These are phyloP conservation scores for Melitaea cinxia DNA, from an alignment of 1,140 invertebrate genomes.

Conservation along the genomic window DNA sequence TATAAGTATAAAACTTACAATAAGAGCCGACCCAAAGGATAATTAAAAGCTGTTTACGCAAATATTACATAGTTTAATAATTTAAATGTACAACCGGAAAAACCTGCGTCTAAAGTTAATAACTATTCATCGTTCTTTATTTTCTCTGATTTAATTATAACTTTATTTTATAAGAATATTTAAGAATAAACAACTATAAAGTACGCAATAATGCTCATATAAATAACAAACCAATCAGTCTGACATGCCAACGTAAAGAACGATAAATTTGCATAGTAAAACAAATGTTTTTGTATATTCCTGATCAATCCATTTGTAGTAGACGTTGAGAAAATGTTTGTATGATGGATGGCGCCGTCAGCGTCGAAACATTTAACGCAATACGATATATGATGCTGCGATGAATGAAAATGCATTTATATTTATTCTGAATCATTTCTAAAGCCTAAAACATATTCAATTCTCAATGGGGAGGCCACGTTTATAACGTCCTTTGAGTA, in stretches of 20 bases:
- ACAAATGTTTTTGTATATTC: conserved; percentile 49
- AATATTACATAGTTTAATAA: too few species aligned
- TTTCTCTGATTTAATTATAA: too few species aligned
- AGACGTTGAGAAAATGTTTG: conserved; percentile 47
- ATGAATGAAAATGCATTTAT: conserved; percentile 62
- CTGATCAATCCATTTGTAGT: conserved; percentile 54
- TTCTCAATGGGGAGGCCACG: neutral
- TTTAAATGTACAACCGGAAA: too few species aligned
- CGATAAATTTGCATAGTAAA: conserved; percentile 6
- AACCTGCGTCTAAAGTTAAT: too few species aligned
- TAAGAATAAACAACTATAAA: neutral
- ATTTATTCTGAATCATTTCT: conserved; percentile 31
- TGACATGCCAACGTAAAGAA: neutral
- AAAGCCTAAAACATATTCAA: neutral
- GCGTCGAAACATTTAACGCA: conserved; percentile 56
- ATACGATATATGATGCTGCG: conserved; percentile 51
- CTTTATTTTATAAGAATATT: too few species aligned
- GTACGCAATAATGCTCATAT: neutral
- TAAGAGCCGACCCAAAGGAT: too few species aligned
- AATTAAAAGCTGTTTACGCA: too few species aligned
- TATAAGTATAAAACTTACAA: too few species aligned
- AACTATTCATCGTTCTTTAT: too few species aligned
- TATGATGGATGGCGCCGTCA: conserved; percentile 62
- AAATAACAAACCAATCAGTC: neutral
- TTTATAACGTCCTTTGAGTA: too few species aligned